Conservation (phyloP, 2,113 vertebrate species). For the Sebastes fasciatus region DNA sequence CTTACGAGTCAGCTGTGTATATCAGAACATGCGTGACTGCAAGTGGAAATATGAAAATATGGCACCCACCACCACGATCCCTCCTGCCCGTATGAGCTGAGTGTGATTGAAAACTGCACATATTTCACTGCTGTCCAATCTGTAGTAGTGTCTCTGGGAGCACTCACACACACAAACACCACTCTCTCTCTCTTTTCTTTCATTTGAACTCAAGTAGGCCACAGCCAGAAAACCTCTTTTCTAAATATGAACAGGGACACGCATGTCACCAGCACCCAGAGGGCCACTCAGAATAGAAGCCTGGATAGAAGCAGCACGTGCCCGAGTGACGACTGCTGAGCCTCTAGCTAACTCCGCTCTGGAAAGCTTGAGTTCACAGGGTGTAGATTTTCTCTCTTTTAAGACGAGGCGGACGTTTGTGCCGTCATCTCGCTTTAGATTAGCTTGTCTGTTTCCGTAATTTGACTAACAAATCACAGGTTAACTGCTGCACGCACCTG, state of each 20-base stretch:
- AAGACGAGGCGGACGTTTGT: neutral
- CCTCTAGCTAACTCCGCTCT: slow-evolving; percentile 55
- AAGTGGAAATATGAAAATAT: slow-evolving; percentile 26
- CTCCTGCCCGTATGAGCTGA: neutral
- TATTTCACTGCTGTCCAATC: slow-evolving; percentile 36
- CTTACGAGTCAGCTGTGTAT: slow-evolving; percentile 57
- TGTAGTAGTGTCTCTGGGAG: slow-evolving; percentile 34
- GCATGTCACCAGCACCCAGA: slow-evolving; percentile 76
- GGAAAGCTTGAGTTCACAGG: slow-evolving; percentile 42
- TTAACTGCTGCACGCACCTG: slow-evolving; percentile 18
- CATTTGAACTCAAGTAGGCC: slow-evolving; percentile 81
- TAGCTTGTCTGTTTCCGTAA: neutral
- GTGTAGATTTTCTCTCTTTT: slow-evolving; percentile 19
- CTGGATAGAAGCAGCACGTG: slow-evolving; percentile 68
- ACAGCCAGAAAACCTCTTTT: slow-evolving; percentile 83
- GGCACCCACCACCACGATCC: neutral
- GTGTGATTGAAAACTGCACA: slow-evolving; percentile 34
- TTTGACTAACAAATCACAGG: slow-evolving; percentile 26
- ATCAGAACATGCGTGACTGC: slow-evolving; percentile 47
- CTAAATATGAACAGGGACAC: slow-evolving; percentile 82
- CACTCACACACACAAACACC: slow-evolving; percentile 23
- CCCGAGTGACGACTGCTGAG: slow-evolving; percentile 55
- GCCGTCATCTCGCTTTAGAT: slow-evolving; percentile 12
- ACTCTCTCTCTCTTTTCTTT: slow-evolving; percentile 52
- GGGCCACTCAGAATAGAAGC: slow-evolving; percentile 85